These are phyloP conservation scores for Poecilia picta DNA, from an alignment of 2,797 vertebrate genomes.

Conservation along the genomic window DNA sequence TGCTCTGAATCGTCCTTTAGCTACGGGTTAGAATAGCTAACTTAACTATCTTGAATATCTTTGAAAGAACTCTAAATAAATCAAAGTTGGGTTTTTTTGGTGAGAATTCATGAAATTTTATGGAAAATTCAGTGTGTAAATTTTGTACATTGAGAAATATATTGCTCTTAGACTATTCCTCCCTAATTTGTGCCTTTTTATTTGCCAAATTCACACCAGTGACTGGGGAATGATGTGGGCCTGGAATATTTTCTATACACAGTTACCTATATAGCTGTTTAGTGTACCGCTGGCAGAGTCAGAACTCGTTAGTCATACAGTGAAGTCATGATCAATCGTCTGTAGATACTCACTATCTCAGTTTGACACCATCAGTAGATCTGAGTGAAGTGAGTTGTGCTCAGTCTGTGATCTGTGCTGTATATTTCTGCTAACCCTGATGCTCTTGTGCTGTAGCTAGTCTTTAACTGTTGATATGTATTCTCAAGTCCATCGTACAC, in stretches of 20 bases:
- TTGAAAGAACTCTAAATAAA: background rate
- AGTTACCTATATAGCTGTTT: conserved; percentile 1
- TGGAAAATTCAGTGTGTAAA: background rate
- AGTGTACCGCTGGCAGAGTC: background rate
- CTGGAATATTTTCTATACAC: conserved; percentile 24
- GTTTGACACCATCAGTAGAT: conserved; percentile 41
- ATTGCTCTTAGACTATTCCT: background rate
- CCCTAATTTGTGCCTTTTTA: background rate
- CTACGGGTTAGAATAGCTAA: background rate
- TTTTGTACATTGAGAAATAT: background rate
- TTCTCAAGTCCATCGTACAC: conserved; percentile 44
- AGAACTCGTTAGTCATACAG: background rate
- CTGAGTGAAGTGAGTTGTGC: conserved; percentile 45
- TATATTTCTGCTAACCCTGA: conserved; percentile 71
- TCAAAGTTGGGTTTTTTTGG: background rate
- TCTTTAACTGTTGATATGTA: conserved; percentile 52
- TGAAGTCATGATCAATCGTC: conserved; percentile 16
- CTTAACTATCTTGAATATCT: background rate
- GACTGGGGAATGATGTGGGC: background rate
- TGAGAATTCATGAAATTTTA: background rate
- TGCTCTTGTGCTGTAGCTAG: conserved; percentile 54
- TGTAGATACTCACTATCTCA: conserved; percentile 45
- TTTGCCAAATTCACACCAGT: background rate
- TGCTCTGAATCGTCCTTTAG: background rate
- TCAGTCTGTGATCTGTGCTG: conserved; percentile 63